Evolutionary conservation across 37 sponge, comb jelly and placozoan genomes (phyloP).

Genomic region (Amphimedon queenslandica): DNA sequence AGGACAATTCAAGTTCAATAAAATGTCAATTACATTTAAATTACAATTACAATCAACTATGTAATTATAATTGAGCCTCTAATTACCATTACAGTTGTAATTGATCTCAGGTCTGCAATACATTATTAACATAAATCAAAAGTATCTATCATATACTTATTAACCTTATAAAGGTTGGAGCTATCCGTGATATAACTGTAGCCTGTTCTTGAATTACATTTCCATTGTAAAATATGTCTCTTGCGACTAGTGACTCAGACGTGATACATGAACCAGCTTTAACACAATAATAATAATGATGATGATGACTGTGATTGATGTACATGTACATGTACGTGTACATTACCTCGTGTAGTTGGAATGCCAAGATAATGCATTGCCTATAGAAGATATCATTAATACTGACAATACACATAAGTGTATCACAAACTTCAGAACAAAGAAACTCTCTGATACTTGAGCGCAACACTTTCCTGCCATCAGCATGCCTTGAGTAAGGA

Average conservation of each 20-base stretch:
- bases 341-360: slow-evolving; percentile 86
- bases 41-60: background rate
- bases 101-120: too few species aligned
- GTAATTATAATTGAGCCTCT: background rate
- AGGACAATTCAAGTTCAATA: too few species aligned
- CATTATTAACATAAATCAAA: too few species aligned
- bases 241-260: slow-evolving; percentile 66
- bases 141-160: too few species aligned
- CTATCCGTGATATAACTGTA: slow-evolving; percentile 81
- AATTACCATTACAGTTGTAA: too few species aligned
- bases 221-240: slow-evolving; percentile 89
- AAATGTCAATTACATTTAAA: background rate
- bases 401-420: slow-evolving; percentile 11
- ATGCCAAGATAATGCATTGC: slow-evolving; percentile 93
- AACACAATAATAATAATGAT: too few species aligned
- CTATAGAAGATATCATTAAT: slow-evolving; percentile 13
- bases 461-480: slow-evolving; percentile 95
- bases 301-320: too few species aligned
- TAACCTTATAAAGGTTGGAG: slow-evolving; percentile 87
- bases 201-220: slow-evolving; percentile 75
- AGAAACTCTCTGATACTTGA: slow-evolving; percentile 94
- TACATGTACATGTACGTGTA: too few species aligned
- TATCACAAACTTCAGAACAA: slow-evolving; percentile 89
- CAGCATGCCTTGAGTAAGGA: slow-evolving; percentile 88
- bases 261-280: slow-evolving; percentile 88